Base-by-base conservation (phyloP, 2,113 vertebrate species). In the Gnathonemus longibarbis region DNA sequence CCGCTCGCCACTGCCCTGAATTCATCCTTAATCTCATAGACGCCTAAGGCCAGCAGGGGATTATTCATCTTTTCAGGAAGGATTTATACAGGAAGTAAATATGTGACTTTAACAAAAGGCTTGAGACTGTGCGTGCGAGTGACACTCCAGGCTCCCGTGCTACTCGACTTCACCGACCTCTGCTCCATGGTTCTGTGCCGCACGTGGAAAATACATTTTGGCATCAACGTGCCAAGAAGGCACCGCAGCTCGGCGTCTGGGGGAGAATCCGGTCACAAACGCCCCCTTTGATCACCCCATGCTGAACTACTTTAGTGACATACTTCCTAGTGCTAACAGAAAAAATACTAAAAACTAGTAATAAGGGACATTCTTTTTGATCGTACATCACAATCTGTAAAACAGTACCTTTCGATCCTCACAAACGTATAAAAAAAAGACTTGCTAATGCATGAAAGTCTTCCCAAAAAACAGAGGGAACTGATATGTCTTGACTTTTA, bases 51-150 rank as follows among this genome's bases (percentile, higher is more conserved):
- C 89, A 88, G 62, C 52, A 8, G 88, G 90, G 85, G 91, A 91
- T 90, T 92, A 87, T 53, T 91, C 62, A 89, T 91, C 92, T 77
- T 90, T 90, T 91, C 77, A 91, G 91, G 88, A 90, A 89, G 87
- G 91, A 89, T 89, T 90, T 91, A 88, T 87, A 88, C 84, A 90
- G 88, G 88, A 88, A 90, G 89, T 89, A 90, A 90, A 92, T 89
- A 88, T 89, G 50, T 77, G 86, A 88, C 90, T 88, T 89, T 91
- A 87, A 89, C 88, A 90, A 89, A 91, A 90, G 77, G 84, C 89
- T 83, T 56, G 84, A 31, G 84, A 90, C 70, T 89, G 90, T 88
- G 77, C 88, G n/a, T 35, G 45, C 53, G 35, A 66, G 88, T 17
- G 52, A 11, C 58, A 21, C 49, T 74, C 53, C n/a, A 42, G 74